Conservation (phyloP, 2,797 vertebrate species). For the Danio tinwini region DNA sequence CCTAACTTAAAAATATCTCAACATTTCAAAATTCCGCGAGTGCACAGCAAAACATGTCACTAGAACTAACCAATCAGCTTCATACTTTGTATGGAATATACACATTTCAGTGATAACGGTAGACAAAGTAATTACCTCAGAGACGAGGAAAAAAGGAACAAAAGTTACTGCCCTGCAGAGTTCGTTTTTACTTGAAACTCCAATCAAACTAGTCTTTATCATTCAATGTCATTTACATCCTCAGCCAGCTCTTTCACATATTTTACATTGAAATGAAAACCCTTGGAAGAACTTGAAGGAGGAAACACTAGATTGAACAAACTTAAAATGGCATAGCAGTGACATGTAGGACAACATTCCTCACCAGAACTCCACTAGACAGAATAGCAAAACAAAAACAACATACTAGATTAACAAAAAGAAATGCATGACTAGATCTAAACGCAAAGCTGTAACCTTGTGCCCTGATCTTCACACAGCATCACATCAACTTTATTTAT, state of each 20-base stretch:
- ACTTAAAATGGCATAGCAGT: slow-evolving; percentile 1
- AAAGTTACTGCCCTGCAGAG: no score
- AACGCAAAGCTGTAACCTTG: background rate
- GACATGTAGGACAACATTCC: slow-evolving; percentile 16
- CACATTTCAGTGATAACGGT: no score
- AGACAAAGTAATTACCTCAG: no score
- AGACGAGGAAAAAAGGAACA: no score
- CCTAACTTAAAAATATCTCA: no score
- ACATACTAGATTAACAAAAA: background rate
- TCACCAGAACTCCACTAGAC: background rate
- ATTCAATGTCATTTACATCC: background rate
- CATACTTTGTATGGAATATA: no score
- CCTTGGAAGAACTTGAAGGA: background rate
- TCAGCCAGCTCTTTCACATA: background rate
- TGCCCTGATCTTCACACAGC: background rate
- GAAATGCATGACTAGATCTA: background rate
- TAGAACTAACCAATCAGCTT: no score
- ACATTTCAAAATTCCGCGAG: no score
- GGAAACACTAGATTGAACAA: background rate
- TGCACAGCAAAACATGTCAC: no score
- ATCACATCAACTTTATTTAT: background rate
- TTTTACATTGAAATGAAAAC: no score
- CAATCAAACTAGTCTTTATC: no score
- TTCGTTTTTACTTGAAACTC: no score
- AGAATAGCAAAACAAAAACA: background rate